Base-by-base conservation (phyloP, 2,797 vertebrate species). In the Vultur gryphus region DNA sequence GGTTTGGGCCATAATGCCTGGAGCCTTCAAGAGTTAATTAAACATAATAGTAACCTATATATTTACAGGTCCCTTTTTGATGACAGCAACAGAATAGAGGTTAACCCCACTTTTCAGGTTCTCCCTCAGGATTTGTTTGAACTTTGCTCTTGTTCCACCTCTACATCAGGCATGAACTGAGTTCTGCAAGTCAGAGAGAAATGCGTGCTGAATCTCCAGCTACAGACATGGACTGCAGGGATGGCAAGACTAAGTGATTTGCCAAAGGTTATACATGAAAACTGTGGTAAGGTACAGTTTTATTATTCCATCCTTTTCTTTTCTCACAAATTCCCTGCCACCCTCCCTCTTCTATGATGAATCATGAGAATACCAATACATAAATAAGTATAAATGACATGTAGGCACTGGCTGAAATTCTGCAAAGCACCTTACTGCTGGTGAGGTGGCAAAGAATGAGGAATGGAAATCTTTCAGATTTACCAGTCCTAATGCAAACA, bases 31-130 rank as follows among this genome's bases (percentile, higher is more conserved):
- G 92, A 96, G 92, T 96, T 97, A 97, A 96, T 97, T 96, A 97
- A 97, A 94, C 89, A 72, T 96, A 97, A 97, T 94, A 95, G 93
- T 92, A 96, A 85, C 81, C 92, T 95, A 83, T 96, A 92, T 95
- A 94, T 95, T 94, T 95, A 91, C 82, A 87, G 92, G 93, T 92
- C 90, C 39, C 39, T 95, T 95, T 95, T 91, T 95, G 95, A 97
- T 95, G 96, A 97, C 95, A 96, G 92, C 84, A 95, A 94, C 92
- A 94, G 93, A 97, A 94, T 89, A 96, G 95, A 96, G 94, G 93
- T 96, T 96, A 91, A 96, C 95, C 87, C 69, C 46, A 95, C 91
- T 96, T 95, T 94, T 96, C 93, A 95, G 93, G 93, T 93, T 96
- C 89, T 97, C 88, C 94, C 94, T 96, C 89, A 35, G 95, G 93